Percentiles rank a stretch among this genome's conserved stretches.
phyloP scores from a whole-genome alignment of 1,140 invertebrate species.

The Onthophagus taurus region DNA sequence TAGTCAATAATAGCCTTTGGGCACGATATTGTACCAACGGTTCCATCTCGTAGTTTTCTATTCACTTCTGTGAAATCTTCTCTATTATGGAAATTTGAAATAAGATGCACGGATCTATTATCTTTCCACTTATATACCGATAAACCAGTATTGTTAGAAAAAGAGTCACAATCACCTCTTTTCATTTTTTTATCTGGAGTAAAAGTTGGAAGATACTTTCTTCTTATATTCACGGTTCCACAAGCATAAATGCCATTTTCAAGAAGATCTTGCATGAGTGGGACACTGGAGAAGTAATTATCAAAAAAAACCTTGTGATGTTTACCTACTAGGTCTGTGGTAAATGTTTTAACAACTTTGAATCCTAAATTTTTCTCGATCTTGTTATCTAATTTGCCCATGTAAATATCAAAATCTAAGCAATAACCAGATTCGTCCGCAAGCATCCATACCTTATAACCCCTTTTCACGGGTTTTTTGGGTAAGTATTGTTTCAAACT shows the following conservation, averaged over 20 bases:
- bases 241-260: slow-evolving; percentile 20
- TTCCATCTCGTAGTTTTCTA: slow-evolving; percentile 27
- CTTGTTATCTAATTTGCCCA: slow-evolving; percentile 30
- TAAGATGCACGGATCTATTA: slow-evolving; percentile 24
- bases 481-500: slow-evolving; percentile 38
- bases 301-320: not conserved
- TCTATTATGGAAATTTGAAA: slow-evolving; percentile 29
- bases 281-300: slow-evolving; percentile 10
- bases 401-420: slow-evolving; percentile 38
- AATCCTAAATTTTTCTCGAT: slow-evolving; percentile 29
- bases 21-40: slow-evolving; percentile 14
- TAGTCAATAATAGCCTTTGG: slow-evolving; percentile 24
- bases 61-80: slow-evolving; percentile 14
- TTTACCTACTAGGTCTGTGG: slow-evolving; percentile 22
- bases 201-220: slow-evolving; percentile 20
- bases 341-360: slow-evolving; percentile 25
- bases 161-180: slow-evolving; percentile 21
- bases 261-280: slow-evolving; percentile 17
- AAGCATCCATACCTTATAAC: slow-evolving; percentile 34
- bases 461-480: slow-evolving; percentile 40
- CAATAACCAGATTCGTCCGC: slow-evolving; percentile 31
- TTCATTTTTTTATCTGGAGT: slow-evolving; percentile 16
- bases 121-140: slow-evolving; percentile 26
- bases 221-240: slow-evolving; percentile 21
- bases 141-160: slow-evolving; percentile 17